Base-by-base conservation (phyloP, 2,797 vertebrate species). In the Cichlasoma orientale region DNA sequence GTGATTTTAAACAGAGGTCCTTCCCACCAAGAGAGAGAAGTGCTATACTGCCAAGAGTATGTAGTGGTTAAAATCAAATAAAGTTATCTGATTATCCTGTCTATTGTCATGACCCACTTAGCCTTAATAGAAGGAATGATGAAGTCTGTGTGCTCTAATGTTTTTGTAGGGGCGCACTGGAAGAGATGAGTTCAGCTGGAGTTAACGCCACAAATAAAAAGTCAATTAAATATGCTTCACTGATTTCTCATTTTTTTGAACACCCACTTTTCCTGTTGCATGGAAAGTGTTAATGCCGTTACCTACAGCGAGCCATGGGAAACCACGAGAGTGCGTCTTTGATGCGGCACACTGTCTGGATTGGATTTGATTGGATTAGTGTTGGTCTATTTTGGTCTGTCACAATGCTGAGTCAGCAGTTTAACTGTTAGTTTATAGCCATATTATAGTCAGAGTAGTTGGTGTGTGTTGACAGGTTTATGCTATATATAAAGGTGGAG, bases 41-140 rank as follows among this genome's bases (percentile, higher is more conserved):
- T 63, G 27, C 57, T 50, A 31, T 33, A 33, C 73, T 74, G 61
- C 86, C 72, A 82, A 83, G 76, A 83, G 54, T 63, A 57, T 80
- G 78, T 44, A 55, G 73, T 55, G 47, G 78, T 86, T 86, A 74
- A 85, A 86, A 93, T 88, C 70, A 72, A 88, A 90, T 93, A 23
- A 84, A 78, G 33, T 73, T 53, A 90, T 90, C 66, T 75, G 73
- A 89, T 93, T 88, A 89, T 79, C 72, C 77, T 59, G 52, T 77
- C 75, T 85, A 85, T 92, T 93, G 90, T 92, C 74, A 59, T 75
- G 82, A 85, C 68, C 84, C 86, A 91, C 91, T 93, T 89, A 91
- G 85, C 68, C 74, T 82, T 83, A 86, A 90, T 89, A 86, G 75
- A 87, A 54, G 58, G 79, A 59, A 66, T 79, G 77, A 81, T 74